Evolutionary conservation across 53 echinoderm and acorn worm genomes (phyloP).

Genomic region (Henricia sp.): DNA sequence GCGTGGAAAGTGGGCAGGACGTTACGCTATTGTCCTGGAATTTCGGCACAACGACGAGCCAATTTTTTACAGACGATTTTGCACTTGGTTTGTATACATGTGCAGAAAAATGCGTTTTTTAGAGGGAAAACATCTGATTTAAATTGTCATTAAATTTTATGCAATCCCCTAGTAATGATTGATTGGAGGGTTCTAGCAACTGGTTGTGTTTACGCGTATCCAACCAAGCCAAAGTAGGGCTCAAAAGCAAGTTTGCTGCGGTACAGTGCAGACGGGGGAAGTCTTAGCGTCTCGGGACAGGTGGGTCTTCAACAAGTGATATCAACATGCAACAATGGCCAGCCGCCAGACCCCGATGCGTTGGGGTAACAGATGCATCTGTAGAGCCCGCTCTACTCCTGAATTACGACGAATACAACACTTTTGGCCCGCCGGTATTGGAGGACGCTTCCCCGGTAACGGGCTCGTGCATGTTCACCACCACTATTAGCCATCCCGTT

Average conservation of each 20-base stretch:
- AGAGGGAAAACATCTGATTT: constrained; percentile 85
- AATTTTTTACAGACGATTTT: constrained; percentile 37
- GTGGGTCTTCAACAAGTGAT: constrained; percentile 60
- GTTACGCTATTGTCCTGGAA: not conserved
- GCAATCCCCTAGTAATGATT: constrained; percentile 98
- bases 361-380: constrained; percentile 42
- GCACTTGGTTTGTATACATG: constrained; percentile 63
- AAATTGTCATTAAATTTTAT: constrained; percentile 99
- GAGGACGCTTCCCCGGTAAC: constrained; percentile 44
- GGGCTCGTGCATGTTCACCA: constrained; percentile 57
- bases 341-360: constrained; percentile 54
- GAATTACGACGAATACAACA: constrained; percentile 42
- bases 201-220: constrained; percentile 97
- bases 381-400: constrained; percentile 39
- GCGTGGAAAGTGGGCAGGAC: constrained; percentile 25
- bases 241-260: constrained; percentile 53
- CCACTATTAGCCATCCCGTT: constrained; percentile 30
- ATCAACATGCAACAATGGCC: constrained; percentile 72
- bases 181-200: constrained; percentile 96
- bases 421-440: constrained; percentile 60
- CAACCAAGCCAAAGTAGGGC: constrained; percentile 72
- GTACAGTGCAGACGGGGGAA: constrained; percentile 42
- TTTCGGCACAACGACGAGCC: constrained; percentile 45
- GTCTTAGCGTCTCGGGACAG: constrained; percentile 48
- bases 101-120: constrained; percentile 58